These are phyloP conservation scores for Drosophila differens DNA, from an alignment of 2,888 invertebrate genomes.

Conservation along the genomic window DNA sequence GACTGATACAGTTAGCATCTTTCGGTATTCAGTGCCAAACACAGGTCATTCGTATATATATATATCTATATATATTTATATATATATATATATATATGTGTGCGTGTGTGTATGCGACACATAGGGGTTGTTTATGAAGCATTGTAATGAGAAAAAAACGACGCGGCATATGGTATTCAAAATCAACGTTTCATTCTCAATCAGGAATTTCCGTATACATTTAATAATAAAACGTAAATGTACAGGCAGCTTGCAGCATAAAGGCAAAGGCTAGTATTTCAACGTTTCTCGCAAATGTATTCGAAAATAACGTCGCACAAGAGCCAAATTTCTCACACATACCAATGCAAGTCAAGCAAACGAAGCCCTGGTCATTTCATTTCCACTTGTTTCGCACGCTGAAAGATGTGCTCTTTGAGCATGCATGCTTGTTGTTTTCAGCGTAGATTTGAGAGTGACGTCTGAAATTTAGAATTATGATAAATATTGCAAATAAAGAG, in stretches of 20 bases:
- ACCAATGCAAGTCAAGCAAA: conserved; percentile 27
- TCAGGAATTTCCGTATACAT: conserved; percentile 47
- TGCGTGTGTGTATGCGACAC: conserved; percentile 10
- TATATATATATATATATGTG: neutral
- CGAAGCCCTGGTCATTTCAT: conserved; percentile 50
- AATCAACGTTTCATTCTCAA: conserved; percentile 66
- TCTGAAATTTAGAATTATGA: neutral
- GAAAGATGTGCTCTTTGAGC: conserved; percentile 11
- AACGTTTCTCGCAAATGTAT: conserved; percentile 61
- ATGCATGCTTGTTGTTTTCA: neutral
- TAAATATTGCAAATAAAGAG: neutral
- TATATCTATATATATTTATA: neutral
- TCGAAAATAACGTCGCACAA: conserved; percentile 72
- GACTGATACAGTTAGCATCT: conserved; percentile 35
- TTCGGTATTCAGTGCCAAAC: conserved; percentile 25
- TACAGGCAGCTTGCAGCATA: conserved; percentile 43
- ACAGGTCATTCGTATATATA: conserved; percentile 1
- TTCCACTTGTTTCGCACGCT: conserved; percentile 30
- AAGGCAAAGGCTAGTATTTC: conserved; percentile 47
- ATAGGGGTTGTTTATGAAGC: conserved; percentile 57
- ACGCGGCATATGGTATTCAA: conserved; percentile 63
- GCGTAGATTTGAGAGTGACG: conserved; percentile 19
- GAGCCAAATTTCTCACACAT: conserved; percentile 44
- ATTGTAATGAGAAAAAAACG: conserved; percentile 45
- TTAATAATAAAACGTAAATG: conserved; percentile 49